phyloP scores from a whole-genome alignment of 2,113 vertebrate genomes.

The Myotis yumanensis region DNA sequence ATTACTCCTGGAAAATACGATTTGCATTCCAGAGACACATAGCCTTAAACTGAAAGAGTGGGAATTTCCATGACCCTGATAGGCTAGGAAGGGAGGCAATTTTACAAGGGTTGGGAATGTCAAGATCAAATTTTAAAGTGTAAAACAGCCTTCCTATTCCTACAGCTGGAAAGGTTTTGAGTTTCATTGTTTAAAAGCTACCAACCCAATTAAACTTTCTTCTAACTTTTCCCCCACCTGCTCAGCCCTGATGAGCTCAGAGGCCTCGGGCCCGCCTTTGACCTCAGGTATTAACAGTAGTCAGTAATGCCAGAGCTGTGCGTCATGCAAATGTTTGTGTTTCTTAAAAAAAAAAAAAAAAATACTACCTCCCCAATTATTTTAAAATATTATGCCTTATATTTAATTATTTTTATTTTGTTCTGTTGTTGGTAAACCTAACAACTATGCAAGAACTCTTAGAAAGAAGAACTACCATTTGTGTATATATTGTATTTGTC shows the following conservation, averaged over 20 bases:
- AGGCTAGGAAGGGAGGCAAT: neutral
- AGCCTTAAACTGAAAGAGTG: conserved; percentile 20
- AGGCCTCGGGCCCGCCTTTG: neutral
- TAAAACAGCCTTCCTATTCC: conserved; percentile 35
- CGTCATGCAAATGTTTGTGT: neutral
- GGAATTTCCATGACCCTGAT: conserved; percentile 48
- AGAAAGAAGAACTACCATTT: neutral
- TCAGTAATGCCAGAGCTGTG: neutral
- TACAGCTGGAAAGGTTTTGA: conserved; percentile 15
- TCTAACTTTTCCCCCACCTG: neutral
- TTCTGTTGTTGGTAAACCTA: conserved; percentile 28
- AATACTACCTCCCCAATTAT: neutral
- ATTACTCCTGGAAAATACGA: conserved; percentile 43
- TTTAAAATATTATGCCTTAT: conserved; percentile 31
- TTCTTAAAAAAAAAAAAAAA: neutral
- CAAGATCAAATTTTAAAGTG: conserved; percentile 36
- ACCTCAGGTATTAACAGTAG: neutral
- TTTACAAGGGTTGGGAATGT: conserved; percentile 37
- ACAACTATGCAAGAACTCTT: neutral
- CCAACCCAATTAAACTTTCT: neutral
- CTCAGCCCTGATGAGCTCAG: neutral
- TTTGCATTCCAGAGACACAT: conserved; percentile 57
- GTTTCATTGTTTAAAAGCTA: conserved; percentile 21
- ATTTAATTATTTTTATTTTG: conserved; percentile 25
- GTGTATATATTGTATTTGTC: neutral